phyloP scores from a whole-genome alignment of 2,888 invertebrate species.

The Pseudeuparius sepicola region DNA sequence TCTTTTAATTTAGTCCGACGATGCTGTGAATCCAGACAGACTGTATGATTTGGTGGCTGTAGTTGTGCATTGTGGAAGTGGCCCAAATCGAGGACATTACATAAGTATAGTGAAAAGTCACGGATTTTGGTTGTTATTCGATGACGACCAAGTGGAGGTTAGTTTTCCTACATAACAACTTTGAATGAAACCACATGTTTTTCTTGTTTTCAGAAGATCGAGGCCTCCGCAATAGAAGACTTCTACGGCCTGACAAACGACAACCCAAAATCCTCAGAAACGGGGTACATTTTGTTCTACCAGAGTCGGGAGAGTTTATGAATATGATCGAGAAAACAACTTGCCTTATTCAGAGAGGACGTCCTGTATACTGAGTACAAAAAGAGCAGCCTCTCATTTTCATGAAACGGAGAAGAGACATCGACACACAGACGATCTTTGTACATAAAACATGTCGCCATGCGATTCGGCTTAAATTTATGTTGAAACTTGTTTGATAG shows the following conservation, averaged over 20 bases:
- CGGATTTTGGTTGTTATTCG: slow-evolving; percentile 98
- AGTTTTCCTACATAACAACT: too few relatives aligned
- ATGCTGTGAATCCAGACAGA: slow-evolving; percentile 95
- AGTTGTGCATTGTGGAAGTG: slow-evolving; percentile 98
- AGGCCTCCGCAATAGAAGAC: slow-evolving; percentile 97
- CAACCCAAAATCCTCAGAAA: slow-evolving; percentile 98
- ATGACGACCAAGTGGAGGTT: slow-evolving; percentile 99
- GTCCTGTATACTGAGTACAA: too few relatives aligned
- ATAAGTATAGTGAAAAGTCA: slow-evolving; percentile 99
- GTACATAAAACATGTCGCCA: too few relatives aligned
- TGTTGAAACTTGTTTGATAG: too few relatives aligned
- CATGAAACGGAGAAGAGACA: too few relatives aligned
- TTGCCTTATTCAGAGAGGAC: too few relatives aligned
- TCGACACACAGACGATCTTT: too few relatives aligned
- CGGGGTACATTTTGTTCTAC: slow-evolving; percentile 99
- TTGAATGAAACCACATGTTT: too few relatives aligned
- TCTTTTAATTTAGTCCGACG: slow-evolving; percentile 68
- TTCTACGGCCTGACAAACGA: slow-evolving; percentile 99
- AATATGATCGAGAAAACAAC: too few relatives aligned
- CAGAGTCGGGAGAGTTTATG: slow-evolving; percentile 58
- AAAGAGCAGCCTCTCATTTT: too few relatives aligned
- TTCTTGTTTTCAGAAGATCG: slow-evolving; percentile 78
- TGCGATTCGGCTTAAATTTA: too few relatives aligned
- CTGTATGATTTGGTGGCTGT: slow-evolving; percentile 98
- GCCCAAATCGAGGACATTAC: slow-evolving; percentile 98